Percentiles rank a stretch among this genome's conserved stretches.
Evolutionary conservation across 2,797 vertebrate species (phyloP).

Genomic region (Dicrostonyx torquatus): DNA sequence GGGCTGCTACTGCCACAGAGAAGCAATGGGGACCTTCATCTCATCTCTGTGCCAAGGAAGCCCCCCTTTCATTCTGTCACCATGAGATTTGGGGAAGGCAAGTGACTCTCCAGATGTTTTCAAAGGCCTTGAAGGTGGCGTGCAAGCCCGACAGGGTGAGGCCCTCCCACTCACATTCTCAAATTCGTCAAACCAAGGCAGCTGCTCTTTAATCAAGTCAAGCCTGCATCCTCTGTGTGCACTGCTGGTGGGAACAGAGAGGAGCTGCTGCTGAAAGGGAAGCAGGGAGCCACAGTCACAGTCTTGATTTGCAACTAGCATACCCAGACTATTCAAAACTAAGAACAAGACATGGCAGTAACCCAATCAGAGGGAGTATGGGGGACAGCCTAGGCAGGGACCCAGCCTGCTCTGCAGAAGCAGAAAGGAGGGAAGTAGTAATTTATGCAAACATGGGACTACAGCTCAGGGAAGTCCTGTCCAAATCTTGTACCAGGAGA

Average conservation of each 20-base stretch:
- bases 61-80: conserved; percentile 32
- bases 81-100: background rate
- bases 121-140: conserved; percentile 8
- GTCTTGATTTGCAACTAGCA: background rate
- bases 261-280: background rate
- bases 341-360: background rate
- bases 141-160: background rate
- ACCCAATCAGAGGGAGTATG: background rate
- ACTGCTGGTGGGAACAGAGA: conserved; percentile 13
- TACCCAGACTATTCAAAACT: background rate
- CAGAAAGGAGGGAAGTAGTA: background rate
- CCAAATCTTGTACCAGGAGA: background rate
- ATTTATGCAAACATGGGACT: background rate
- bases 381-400: background rate
- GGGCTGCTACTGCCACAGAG: background rate
- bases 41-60: conserved; percentile 44
- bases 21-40: background rate
- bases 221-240: conserved; percentile 15
- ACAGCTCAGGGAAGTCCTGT: background rate
- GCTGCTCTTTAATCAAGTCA: conserved; percentile 58
- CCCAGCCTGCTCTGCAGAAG: background rate
- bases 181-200: conserved; percentile 52
- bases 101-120: conserved; percentile 63
- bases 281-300: background rate
- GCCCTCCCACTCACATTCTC: conserved; percentile 21